These are phyloP conservation scores for Thunnus albacares DNA, from an alignment of 2,797 vertebrate species.

Conservation along the genomic window DNA sequence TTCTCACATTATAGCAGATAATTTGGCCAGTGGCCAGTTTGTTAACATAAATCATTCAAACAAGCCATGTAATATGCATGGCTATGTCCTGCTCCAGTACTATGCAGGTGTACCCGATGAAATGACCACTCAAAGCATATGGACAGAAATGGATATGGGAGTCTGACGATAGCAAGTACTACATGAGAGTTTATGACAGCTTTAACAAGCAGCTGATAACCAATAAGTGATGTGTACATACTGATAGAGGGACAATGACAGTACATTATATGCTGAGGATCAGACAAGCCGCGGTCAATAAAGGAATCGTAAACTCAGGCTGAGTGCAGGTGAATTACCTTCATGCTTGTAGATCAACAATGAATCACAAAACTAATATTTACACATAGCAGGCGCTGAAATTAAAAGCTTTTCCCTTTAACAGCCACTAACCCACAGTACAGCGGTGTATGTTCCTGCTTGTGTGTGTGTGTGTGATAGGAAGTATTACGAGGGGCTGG, in stretches of 20 bases:
- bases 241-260: conserved; percentile 27
- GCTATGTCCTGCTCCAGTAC: neutral
- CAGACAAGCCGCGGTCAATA: neutral
- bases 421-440: neutral
- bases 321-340: conserved; percentile 2
- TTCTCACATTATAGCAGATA: neutral
- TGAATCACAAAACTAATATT: conserved; percentile 38
- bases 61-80: neutral
- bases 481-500: neutral
- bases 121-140: neutral
- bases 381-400: conserved; percentile 8
- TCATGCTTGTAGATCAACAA: neutral
- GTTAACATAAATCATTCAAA: neutral
- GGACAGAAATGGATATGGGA: neutral
- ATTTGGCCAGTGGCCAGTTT: neutral
- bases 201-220: neutral
- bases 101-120: neutral
- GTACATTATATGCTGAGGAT: conserved; percentile 4
- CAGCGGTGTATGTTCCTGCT: neutral
- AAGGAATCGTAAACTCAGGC: conserved; percentile 12
- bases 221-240: conserved; percentile 17
- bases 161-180: neutral
- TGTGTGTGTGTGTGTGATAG: neutral
- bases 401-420: neutral
- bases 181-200: neutral